Evolutionary conservation across 2,113 vertebrate genomes (phyloP).

Genomic region (Mastomys coucha): DNA sequence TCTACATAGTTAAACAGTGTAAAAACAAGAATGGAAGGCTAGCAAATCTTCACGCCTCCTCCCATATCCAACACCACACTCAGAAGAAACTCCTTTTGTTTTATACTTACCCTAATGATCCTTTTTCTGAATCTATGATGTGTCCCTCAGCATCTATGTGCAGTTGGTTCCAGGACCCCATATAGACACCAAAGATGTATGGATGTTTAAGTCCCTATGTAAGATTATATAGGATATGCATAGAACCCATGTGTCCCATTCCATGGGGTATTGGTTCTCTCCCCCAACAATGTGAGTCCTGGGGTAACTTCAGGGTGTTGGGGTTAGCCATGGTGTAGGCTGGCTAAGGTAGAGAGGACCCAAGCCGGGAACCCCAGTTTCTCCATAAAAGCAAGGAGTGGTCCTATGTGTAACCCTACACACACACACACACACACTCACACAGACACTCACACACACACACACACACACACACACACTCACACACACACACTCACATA

Average conservation of each 20-base stretch:
- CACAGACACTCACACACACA: too few relatives aligned
- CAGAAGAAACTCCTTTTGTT: background rate
- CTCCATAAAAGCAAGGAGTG: background rate
- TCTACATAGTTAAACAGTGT: background rate
- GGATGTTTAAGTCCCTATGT: background rate
- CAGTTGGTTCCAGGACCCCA: background rate
- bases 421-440: background rate
- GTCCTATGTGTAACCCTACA: background rate
- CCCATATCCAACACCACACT: background rate
- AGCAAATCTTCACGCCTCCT: background rate
- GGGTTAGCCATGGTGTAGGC: too few relatives aligned
- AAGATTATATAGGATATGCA: background rate
- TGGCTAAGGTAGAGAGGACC: background rate
- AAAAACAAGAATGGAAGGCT: background rate
- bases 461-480: too few relatives aligned
- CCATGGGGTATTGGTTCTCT: background rate
- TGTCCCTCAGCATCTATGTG: background rate
- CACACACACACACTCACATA: background rate
- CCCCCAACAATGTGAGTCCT: background rate
- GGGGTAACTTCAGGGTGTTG: background rate
- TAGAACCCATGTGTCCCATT: background rate
- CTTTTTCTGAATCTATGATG: background rate
- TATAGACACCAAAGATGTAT: background rate
- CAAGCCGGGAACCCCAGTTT: background rate
- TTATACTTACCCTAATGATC: background rate